Evolutionary conservation across 1,140 invertebrate species (phyloP).

Genomic region (Helicoverpa zea): DNA sequence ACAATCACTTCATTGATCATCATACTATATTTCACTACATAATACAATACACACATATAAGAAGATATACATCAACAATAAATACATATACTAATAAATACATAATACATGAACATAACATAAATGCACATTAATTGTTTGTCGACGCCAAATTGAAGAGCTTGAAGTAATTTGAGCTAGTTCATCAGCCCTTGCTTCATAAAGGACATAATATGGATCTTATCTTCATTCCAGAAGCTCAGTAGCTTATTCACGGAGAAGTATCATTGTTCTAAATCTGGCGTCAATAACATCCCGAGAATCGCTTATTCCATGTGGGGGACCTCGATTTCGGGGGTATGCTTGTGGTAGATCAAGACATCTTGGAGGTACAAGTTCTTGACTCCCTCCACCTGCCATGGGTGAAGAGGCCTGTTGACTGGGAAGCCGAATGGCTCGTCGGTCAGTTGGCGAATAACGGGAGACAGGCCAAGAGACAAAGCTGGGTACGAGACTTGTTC

Average conservation of each 20-base stretch:
- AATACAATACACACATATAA: constrained; percentile 9
- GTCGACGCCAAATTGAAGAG: background rate
- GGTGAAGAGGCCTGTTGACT: constrained; percentile 88
- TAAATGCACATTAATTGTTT: background rate
- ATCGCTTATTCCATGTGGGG: constrained; percentile 50
- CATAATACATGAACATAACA: background rate
- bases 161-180: background rate
- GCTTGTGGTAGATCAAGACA: constrained; percentile 89
- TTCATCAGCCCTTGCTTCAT: background rate
- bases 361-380: constrained; percentile 89
- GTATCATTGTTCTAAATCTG: background rate
- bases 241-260: background rate
- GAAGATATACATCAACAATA: constrained; percentile 3
- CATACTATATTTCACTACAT: constrained; percentile 28
- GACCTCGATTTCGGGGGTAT: constrained; percentile 81
- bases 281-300: background rate
- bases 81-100: constrained; percentile 31
- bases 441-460: constrained; percentile 78
- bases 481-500: constrained; percentile 63
- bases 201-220: background rate
- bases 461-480: constrained; percentile 71
- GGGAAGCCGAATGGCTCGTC: constrained; percentile 88
- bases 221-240: too few species aligned
- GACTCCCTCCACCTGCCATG: constrained; percentile 85
- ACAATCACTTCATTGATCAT: constrained; percentile 22